phyloP scores from a whole-genome alignment of 1,140 invertebrate genomes.

The Cheumatopsyche charites region DNA sequence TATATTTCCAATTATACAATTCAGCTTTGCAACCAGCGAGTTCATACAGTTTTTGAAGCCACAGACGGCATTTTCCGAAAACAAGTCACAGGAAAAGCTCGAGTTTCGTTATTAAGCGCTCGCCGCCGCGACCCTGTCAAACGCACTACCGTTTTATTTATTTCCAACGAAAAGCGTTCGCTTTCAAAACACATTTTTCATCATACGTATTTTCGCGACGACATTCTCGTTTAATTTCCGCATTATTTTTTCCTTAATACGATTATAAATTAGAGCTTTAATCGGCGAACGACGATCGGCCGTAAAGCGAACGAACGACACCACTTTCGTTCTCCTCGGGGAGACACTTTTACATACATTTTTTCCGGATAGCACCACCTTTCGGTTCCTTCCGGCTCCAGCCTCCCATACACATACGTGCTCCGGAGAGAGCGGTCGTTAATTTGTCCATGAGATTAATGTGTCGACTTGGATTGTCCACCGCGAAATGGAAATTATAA shows the following conservation, averaged over 20 bases:
- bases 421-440: conserved; percentile 3
- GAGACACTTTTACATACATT: conserved; percentile 7
- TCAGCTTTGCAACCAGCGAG: no score
- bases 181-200: conserved; percentile 17
- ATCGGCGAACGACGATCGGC: no score
- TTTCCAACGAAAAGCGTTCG: conserved; percentile 12
- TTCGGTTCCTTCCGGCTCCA: not conserved
- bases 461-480: conserved; percentile 30
- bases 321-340: not conserved
- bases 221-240: not conserved
- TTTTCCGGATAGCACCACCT: not conserved
- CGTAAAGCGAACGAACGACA: not conserved
- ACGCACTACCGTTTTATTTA: conserved; percentile 26
- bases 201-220: not conserved
- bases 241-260: not conserved
- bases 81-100: conserved; percentile 19
- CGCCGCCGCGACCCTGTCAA: conserved; percentile 21
- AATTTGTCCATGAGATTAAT: conserved; percentile 32
- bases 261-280: no score
- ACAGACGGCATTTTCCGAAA: not conserved
- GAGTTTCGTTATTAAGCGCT: conserved; percentile 13
- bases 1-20: no score
- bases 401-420: not conserved
- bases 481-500: conserved; percentile 31
- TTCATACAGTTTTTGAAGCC: no score